Base-by-base conservation (phyloP, 2,113 vertebrate genomes). In the Melanostigma gelatinosum region DNA sequence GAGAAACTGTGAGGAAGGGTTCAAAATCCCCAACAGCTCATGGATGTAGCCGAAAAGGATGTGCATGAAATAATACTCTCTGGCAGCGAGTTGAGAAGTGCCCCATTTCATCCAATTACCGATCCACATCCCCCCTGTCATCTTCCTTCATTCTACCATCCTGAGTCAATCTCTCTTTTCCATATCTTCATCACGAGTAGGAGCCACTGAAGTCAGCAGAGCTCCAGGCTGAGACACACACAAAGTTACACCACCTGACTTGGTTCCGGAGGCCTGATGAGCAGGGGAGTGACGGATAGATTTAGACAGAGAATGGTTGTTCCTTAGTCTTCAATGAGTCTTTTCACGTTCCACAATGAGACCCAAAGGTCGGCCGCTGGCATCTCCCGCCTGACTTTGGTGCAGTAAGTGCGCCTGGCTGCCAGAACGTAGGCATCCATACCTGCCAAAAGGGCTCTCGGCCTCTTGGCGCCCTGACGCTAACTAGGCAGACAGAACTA, bases 41-140 rank as follows among this genome's bases (percentile, higher is more conserved):
- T 22, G 66, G 36, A 75, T 76, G 38, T 83, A 80, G 52, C 66
- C 81, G 79, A 82, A 86, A 86, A 66, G 54, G 64, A 15, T 54
- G 63, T 46, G 46, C 74, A 69, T 70, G 12, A 58, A 75, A 79
- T 36, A 62, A 79, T 34, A 62, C 27, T 72, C 64, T 46, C 75
- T 72, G 52, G 46, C 70, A 90, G 79, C 13, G 10, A 80, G 61
- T 44, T 44, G 42, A 60, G 61, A 79, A 50, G 44, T 34, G 63
- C 24, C 68, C 64, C 63, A 75, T 69, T 81, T 81, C 71, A 67
- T 75, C 20, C 44, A 70, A 84, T 87, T 72, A 82, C 67, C 86
- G 88, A 86, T 83, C 85, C 87, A 87, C 83, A 90, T 91, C 77
- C 24, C n/a, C 72, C 44, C 27, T 67, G 65, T 76, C 74, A 48